Evolutionary conservation across 2,797 vertebrate genomes (phyloP).

Genomic region (Pangasius macronema): DNA sequence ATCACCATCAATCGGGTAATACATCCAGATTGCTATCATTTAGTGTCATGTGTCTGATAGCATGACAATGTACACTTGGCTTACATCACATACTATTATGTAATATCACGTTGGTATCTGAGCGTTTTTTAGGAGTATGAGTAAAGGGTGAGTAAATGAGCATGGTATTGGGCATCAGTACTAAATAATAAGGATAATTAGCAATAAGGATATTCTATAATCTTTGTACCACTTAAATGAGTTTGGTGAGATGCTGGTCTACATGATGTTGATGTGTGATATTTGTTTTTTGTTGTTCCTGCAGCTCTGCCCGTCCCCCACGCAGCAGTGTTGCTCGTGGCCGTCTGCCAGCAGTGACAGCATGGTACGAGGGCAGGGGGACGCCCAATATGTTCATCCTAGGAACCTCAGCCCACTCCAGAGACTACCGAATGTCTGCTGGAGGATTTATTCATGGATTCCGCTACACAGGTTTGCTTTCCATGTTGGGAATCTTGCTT

Average conservation of each 20-base stretch:
- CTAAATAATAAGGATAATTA: not conserved
- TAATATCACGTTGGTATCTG: not conserved
- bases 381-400: conserved; percentile 87
- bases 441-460: conserved; percentile 97
- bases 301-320: conserved; percentile 69
- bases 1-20: not conserved
- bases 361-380: conserved; percentile 86
- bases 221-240: not conserved
- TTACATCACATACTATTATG: not conserved
- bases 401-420: conserved; percentile 89
- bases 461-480: conserved; percentile 87
- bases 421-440: conserved; percentile 91
- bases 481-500: not conserved
- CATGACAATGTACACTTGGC: not conserved
- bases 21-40: not conserved
- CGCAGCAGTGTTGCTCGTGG: conserved; percentile 73
- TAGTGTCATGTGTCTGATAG: not conserved
- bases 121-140: not conserved
- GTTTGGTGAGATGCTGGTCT: not conserved
- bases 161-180: not conserved
- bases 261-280: not conserved
- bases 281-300: conserved; percentile 12
- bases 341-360: conserved; percentile 85
- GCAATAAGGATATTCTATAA: not conserved
- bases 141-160: not conserved